phyloP scores from a whole-genome alignment of 1,140 invertebrate genomes.

The Caenorhabditis latens region DNA sequence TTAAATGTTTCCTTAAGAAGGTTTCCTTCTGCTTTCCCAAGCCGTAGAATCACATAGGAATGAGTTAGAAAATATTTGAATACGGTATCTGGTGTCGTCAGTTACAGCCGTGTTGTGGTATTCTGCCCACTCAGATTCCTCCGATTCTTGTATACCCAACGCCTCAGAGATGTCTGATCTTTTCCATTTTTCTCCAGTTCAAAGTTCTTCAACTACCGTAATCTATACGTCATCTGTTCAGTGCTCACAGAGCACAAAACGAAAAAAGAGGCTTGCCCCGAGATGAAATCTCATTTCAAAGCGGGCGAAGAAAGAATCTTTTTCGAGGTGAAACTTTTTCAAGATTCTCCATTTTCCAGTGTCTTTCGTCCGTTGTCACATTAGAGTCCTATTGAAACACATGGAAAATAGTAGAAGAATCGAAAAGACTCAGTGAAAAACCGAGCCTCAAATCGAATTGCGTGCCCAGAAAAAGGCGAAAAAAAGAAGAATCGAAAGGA shows the following conservation, averaged over 20 bases:
- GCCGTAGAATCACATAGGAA: too few relatives aligned
- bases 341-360: slow-evolving; percentile 22
- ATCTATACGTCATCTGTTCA: slow-evolving; percentile 13
- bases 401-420: background rate
- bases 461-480: slow-evolving; percentile 7
- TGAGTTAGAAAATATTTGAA: too few relatives aligned
- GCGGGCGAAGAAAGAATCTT: background rate
- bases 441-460: slow-evolving; percentile 15
- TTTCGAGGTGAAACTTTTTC: slow-evolving; percentile 37
- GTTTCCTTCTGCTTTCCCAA: too few relatives aligned
- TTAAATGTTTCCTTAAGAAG: too few relatives aligned
- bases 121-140: too few relatives aligned
- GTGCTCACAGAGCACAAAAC: slow-evolving; percentile 3
- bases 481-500: background rate
- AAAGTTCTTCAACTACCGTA: slow-evolving; percentile 42
- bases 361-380: slow-evolving; percentile 26
- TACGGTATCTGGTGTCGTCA: too few relatives aligned
- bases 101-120: too few relatives aligned
- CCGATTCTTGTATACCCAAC: too few relatives aligned
- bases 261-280: slow-evolving; percentile 26
- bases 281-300: slow-evolving; percentile 53
- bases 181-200: background rate
- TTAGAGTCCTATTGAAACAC: slow-evolving; percentile 19
- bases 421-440: background rate
- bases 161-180: background rate